Evolutionary conservation across 2,797 vertebrate species (phyloP).

Genomic region (Manis pentadactyla): DNA sequence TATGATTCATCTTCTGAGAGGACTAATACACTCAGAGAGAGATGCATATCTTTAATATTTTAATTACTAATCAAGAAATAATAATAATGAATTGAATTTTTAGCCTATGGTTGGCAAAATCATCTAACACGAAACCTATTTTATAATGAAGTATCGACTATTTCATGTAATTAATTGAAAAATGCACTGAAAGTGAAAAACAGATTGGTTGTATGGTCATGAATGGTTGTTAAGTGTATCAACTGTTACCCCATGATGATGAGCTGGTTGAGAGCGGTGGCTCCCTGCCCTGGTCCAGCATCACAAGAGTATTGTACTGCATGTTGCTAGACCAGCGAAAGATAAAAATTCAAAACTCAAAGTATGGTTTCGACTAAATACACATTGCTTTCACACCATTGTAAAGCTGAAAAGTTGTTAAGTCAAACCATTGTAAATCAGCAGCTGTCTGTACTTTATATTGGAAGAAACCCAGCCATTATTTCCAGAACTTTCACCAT

Average conservation of each 20-base stretch:
- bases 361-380: neutral
- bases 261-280: neutral
- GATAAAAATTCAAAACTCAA: neutral
- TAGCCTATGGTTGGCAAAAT: neutral
- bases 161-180: neutral
- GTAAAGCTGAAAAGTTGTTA: neutral
- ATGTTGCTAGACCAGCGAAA: neutral
- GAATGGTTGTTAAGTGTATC: neutral
- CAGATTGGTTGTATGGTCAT: neutral
- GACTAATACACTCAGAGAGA: neutral
- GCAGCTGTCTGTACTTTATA: neutral
- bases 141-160: neutral
- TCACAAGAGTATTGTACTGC: neutral
- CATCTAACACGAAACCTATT: neutral
- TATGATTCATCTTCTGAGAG: neutral
- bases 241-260: neutral
- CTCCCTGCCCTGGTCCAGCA: neutral
- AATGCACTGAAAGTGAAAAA: neutral
- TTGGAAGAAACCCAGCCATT: neutral
- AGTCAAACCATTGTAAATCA: neutral
- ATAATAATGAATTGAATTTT: neutral
- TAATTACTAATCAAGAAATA: neutral
- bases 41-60: neutral
- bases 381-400: neutral
- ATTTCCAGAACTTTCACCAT: neutral